Evolutionary conservation across 2,797 vertebrate species (phyloP), one percentile per base, ranked within the genome.

Genomic region (Gallirallus australis): DNA sequence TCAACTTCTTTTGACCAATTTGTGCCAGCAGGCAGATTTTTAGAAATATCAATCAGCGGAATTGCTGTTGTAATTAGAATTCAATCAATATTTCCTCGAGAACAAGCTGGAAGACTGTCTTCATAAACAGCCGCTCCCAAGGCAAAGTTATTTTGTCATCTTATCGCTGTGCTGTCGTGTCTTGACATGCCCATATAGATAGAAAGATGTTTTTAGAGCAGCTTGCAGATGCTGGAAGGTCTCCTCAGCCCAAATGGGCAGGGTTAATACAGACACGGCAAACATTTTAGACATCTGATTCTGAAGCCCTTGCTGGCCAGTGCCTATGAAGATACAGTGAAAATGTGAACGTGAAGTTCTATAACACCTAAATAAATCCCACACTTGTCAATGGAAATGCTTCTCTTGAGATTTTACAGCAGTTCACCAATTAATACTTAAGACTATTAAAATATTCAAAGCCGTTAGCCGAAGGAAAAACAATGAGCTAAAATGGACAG

Each of bases 241-340:
- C 83, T 60, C 64, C 30, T 28, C 35, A 78, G 78, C 53, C 64
- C 53, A 25, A 9, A 64, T 17, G 73, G 59, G 70, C 48, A 70
- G 60, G 66, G 80, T 64, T 77, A 27, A 35, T 53, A 47, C 45
- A 94, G 80, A 69, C 59, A 92, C 1, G 71, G 92, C 84, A 96
- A 96, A 87, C 76, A 95, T 90, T 93, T 92, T 59, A 95, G 68
- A 87, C 40, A 90, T 94, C 53, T 17, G 33, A 92, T 83, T 90
- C 53, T 33, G 45, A 96, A 90, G 86, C 47, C 70, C 59, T 82
- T 57, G 15, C 59, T 77, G 60, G 20, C 52, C 53, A 25, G 35
- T 25, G 24, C 11, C 19, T 5, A 30, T 5, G 30, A 83, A 64
- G 54, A 89, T 19, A 4, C 27, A 47, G 45, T 23, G 48, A 80